These are phyloP conservation scores for Dasyurus viverrinus DNA, from an alignment of 2,113 vertebrate genomes.

Conservation along the genomic window DNA sequence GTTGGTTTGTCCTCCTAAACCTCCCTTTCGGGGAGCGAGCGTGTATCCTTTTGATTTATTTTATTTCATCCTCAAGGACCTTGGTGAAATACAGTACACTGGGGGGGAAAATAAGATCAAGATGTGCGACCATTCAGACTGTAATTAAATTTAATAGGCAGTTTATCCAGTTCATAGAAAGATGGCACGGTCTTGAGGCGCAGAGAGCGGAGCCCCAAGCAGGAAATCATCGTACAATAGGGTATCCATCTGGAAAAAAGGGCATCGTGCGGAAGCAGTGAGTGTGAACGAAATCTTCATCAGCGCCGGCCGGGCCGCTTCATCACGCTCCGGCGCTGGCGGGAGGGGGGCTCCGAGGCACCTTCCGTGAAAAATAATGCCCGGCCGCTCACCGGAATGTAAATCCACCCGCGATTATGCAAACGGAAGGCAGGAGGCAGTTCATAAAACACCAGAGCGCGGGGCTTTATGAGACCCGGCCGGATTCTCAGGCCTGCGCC, in stretches of 20 bases:
- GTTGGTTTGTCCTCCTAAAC: constrained; percentile 61
- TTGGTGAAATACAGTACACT: constrained; percentile 82
- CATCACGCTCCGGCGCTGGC: constrained; percentile 71
- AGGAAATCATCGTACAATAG: constrained; percentile 85
- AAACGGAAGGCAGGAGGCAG: constrained; percentile 81
- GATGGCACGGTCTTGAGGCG: constrained; percentile 80
- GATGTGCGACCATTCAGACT: constrained; percentile 82
- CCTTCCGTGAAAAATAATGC: constrained; percentile 82
- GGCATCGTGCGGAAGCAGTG: constrained; percentile 79
- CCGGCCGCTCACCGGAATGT: constrained; percentile 76
- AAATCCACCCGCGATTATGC: constrained; percentile 83
- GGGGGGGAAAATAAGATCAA: constrained; percentile 81
- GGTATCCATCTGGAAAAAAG: constrained; percentile 88
- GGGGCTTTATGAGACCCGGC: constrained; percentile 73
- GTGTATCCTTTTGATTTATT: constrained; percentile 81
- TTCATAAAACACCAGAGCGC: constrained; percentile 82
- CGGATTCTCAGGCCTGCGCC: constrained; percentile 50
- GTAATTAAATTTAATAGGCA: constrained; percentile 90
- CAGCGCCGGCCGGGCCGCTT: constrained; percentile 79
- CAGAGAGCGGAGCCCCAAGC: constrained; percentile 81
- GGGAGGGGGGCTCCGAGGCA: constrained; percentile 59
- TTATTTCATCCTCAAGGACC: constrained; percentile 82
- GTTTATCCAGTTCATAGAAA: constrained; percentile 86
- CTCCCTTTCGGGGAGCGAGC: constrained; percentile 64
- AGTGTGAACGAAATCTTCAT: constrained; percentile 86